Evolutionary conservation across 1,140 invertebrate genomes (phyloP), one percentile per base, ranked within the genome.

Genomic region (Microplitis mediator): DNA sequence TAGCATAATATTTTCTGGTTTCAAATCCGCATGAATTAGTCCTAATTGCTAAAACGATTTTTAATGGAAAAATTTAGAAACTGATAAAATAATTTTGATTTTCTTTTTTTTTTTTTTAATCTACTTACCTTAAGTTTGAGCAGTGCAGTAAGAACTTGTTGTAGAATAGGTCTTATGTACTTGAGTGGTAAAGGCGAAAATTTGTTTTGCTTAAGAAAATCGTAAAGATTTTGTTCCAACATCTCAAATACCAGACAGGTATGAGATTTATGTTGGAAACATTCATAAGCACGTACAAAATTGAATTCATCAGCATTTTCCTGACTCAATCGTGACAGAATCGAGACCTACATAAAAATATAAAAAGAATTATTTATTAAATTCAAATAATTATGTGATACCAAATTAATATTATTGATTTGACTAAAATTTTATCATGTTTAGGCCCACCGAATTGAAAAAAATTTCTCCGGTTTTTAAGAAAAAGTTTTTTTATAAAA

Each of bases 261-360:
- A 88, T 99, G 98, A 83, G 97, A 99, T 86, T 99, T 98, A 89
- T 99, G 98, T 88, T 98, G 96, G 88, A 99, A 99, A 89, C 98
- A 99, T 88, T 99, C 98, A 87, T 97, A 99, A 11, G 98, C 98
- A 71, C 98, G 95, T 72, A 99, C 98, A 91, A 99, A 99, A 89
- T 99, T 99, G 90, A 96, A 97, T 89, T 99, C 97, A 87, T 99
- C 98, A 77, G 98, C 98, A 92, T 98, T 99, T 92, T 99, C 98
- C 89, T 99, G 97, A 84, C 96, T 98, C 11, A 99, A 89, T 76
- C 97, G 92, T 71, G 97, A 97, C 82, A 99, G 90, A 87, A 99
- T 99, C 85, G 95, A 97, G 77, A 97, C 95, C 93, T 94, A 81
- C 23, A 39, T 32, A 51, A 35, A 8, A 36, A 68, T 39, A 61